These are phyloP conservation scores for Cotesia vestalis DNA, from an alignment of 1,140 invertebrate species.

Conservation along the genomic window DNA sequence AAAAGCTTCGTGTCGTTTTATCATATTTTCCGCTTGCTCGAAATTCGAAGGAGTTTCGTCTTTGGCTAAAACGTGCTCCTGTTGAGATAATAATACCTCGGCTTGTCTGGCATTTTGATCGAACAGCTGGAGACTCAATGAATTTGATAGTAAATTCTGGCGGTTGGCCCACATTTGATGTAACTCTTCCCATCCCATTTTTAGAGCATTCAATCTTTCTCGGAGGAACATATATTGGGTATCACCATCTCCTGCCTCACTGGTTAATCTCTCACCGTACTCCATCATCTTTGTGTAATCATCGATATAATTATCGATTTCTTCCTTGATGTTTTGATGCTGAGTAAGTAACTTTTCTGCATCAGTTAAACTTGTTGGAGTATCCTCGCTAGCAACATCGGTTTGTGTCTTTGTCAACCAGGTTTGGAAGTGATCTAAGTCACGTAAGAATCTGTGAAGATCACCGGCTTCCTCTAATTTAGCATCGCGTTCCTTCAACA, in stretches of 20 bases:
- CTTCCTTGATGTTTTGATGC: slow-evolving; percentile 97
- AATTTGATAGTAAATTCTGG: slow-evolving; percentile 93
- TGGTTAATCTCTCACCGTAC: slow-evolving; percentile 94
- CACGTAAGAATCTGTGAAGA: slow-evolving; percentile 96
- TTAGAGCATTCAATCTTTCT: slow-evolving; percentile 94
- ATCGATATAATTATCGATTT: slow-evolving; percentile 98
- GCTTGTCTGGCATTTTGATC: slow-evolving; percentile 96
- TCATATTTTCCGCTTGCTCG: slow-evolving; percentile 96
- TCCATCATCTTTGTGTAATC: slow-evolving; percentile 99
- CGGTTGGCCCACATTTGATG: slow-evolving; percentile 99
- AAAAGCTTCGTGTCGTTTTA: slow-evolving; percentile 98
- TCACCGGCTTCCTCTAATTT: slow-evolving; percentile 99
- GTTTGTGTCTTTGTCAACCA: slow-evolving; percentile 99
- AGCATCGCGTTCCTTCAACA: slow-evolving; percentile 97
- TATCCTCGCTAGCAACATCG: slow-evolving; percentile 97
- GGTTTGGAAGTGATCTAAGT: slow-evolving; percentile 99
- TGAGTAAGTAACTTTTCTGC: slow-evolving; percentile 96
- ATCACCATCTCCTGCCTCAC: slow-evolving; percentile 87
- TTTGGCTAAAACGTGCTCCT: slow-evolving; percentile 94
- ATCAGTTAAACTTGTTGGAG: slow-evolving; percentile 93
- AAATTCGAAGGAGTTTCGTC: slow-evolving; percentile 93
- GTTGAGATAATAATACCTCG: slow-evolving; percentile 96
- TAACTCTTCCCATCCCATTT: slow-evolving; percentile 98
- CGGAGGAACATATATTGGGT: slow-evolving; percentile 99
- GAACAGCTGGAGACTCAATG: slow-evolving; percentile 93